Percentiles rank a stretch among this genome's conserved stretches.
phyloP scores from a whole-genome alignment of 2,888 invertebrate genomes.

The Synergus japonicus region DNA sequence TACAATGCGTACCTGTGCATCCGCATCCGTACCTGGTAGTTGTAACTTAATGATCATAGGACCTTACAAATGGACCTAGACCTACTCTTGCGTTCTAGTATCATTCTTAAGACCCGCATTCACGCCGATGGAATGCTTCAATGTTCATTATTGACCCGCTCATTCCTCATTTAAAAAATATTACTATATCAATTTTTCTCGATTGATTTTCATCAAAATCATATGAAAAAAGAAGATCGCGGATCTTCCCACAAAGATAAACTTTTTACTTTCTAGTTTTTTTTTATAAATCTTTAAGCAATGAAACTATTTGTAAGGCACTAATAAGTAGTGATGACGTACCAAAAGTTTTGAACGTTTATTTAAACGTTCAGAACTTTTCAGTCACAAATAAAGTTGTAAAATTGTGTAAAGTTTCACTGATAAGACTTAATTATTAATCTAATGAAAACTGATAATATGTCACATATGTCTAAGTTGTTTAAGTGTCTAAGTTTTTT shows the following conservation, averaged over 20 bases:
- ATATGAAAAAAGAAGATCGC: background rate
- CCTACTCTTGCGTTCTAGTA: conserved; percentile 52
- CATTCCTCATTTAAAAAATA: background rate
- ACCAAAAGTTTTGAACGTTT: too few species aligned
- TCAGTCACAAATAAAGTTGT: background rate
- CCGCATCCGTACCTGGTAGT: conserved; percentile 49
- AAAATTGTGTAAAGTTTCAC: background rate
- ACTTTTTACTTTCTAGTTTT: background rate
- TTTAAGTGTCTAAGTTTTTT: background rate
- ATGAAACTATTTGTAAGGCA: too few species aligned
- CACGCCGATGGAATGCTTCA: conserved; percentile 31
- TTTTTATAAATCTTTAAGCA: too few species aligned
- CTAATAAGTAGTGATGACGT: too few species aligned
- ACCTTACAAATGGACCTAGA: conserved; percentile 51
- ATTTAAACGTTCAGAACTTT: too few species aligned
- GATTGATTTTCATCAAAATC: background rate
- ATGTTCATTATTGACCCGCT: conserved; percentile 18
- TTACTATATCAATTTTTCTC: background rate
- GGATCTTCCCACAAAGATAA: background rate
- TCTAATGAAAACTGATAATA: conserved; percentile 37
- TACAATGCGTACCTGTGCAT: conserved; percentile 18
- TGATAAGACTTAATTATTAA: conserved; percentile 27
- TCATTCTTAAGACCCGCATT: conserved; percentile 38
- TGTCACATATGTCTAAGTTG: background rate
- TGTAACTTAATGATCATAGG: conserved; percentile 51